Evolutionary conservation across 2,113 vertebrate genomes (phyloP).

Genomic region (Cryptotis parvus): DNA sequence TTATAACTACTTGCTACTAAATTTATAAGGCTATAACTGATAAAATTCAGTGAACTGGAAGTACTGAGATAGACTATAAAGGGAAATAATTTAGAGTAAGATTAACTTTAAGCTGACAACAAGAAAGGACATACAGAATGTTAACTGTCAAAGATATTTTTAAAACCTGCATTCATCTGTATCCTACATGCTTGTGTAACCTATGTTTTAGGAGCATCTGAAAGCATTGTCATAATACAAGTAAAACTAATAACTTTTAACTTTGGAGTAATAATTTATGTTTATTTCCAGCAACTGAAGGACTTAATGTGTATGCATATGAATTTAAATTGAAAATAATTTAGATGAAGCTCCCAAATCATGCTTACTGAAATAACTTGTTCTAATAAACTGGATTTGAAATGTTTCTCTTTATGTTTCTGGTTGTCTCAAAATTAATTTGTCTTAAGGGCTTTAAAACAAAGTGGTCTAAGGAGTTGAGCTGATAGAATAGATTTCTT

Average conservation of each 20-base stretch:
- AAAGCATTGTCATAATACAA: not conserved
- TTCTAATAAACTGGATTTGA: not conserved
- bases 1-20: not conserved
- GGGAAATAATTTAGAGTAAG: not conserved
- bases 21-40: not conserved
- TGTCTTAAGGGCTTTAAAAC: not conserved
- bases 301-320: not conserved
- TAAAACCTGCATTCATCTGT: not conserved
- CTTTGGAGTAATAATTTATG: constrained; percentile 15
- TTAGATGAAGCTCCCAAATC: not conserved
- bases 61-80: not conserved
- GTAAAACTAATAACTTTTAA: not conserved
- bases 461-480: not conserved
- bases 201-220: not conserved
- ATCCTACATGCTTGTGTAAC: not conserved
- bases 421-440: not conserved
- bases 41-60: not conserved
- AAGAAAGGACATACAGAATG: not conserved
- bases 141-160: not conserved
- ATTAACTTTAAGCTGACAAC: not conserved
- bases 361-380: not conserved
- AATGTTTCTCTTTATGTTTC: not conserved
- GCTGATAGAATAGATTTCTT: not conserved
- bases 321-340: constrained; percentile 50
- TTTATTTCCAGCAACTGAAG: not conserved